Evolutionary conservation across 1,140 invertebrate species (phyloP).

Genomic region (Vollenhovia emeryi): DNA sequence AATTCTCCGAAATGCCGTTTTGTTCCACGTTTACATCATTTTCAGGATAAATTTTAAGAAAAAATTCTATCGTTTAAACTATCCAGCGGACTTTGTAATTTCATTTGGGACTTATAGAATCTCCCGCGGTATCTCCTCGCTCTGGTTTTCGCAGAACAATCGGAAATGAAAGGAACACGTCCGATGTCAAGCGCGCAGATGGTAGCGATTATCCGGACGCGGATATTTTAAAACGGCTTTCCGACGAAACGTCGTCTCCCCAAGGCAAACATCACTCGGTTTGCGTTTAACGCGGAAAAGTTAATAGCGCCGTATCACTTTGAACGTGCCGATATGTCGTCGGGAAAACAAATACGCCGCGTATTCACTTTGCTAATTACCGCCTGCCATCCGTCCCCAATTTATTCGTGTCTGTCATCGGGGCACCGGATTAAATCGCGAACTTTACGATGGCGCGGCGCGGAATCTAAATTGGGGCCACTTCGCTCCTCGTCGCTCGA

Average conservation of each 20-base stretch:
- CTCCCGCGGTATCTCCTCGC: not conserved
- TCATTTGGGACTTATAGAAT: not conserved
- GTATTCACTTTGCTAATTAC: constrained; percentile 40
- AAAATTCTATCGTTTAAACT: not conserved
- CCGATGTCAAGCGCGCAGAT: not conserved
- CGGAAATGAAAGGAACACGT: constrained; percentile 13
- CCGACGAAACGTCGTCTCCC: not conserved
- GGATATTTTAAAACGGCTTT: constrained; percentile 26
- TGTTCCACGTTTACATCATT: too few relatives aligned
- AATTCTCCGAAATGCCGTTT: too few relatives aligned
- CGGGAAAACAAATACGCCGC: not conserved
- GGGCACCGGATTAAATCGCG: not conserved
- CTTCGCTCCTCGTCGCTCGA: constrained; percentile 12
- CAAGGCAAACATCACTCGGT: constrained; percentile 11
- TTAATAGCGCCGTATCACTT: constrained; percentile 13
- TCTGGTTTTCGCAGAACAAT: too few relatives aligned
- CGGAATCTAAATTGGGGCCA: constrained; percentile 45
- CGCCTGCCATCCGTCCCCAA: not conserved
- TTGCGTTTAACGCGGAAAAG: not conserved
- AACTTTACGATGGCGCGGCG: constrained; percentile 5
- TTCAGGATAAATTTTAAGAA: too few relatives aligned
- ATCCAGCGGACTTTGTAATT: not conserved
- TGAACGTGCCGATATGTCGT: not conserved
- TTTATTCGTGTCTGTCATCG: constrained; percentile 16
- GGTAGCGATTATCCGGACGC: not conserved